phyloP scores from a whole-genome alignment of 23 tunicate genomes.

The Halocynthia roretzi region DNA sequence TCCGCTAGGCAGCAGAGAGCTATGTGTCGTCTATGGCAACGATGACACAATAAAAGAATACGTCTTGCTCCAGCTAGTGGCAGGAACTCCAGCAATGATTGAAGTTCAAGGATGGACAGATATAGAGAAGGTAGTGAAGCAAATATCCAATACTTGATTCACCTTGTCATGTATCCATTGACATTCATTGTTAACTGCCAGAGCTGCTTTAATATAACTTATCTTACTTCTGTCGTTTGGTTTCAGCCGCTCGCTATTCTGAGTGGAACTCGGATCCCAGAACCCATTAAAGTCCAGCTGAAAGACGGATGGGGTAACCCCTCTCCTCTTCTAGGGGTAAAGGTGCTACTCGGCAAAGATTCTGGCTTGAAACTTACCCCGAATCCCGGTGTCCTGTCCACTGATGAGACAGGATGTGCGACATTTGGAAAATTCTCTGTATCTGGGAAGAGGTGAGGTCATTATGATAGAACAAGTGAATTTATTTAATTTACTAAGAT shows the following conservation, averaged over 20 bases:
- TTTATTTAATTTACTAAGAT: no score
- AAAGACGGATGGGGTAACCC: slow-evolving; percentile 94
- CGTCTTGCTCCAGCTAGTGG: slow-evolving; percentile 37
- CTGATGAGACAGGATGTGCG: slow-evolving; percentile 49
- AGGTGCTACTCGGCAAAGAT: slow-evolving; percentile 73
- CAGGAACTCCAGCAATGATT: slow-evolving; percentile 80
- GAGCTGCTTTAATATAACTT: not conserved
- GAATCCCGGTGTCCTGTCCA: slow-evolving; percentile 42
- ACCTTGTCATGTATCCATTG: not conserved
- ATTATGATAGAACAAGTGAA: no score
- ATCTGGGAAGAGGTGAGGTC: slow-evolving; percentile 70
- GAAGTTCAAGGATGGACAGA: slow-evolving; percentile 47
- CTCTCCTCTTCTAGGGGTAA: slow-evolving; percentile 61
- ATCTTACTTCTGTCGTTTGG: not conserved
- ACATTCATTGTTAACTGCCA: not conserved
- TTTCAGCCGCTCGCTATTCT: slow-evolving; percentile 46
- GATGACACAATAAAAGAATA: slow-evolving; percentile 36
- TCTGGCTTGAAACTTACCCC: slow-evolving; percentile 77
- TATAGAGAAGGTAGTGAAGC: slow-evolving; percentile 12
- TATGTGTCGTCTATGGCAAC: slow-evolving; percentile 36
- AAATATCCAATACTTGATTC: not conserved
- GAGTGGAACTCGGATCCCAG: slow-evolving; percentile 57
- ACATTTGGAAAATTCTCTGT: slow-evolving; percentile 53
- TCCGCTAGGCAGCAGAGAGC: slow-evolving; percentile 64
- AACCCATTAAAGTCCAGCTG: slow-evolving; percentile 54